A percentile compares a stretch with the other conserved stretches of the same genome.
Evolutionary conservation across 2,113 vertebrate genomes (phyloP).

Genomic region (Boleophthalmus pectinirostris): DNA sequence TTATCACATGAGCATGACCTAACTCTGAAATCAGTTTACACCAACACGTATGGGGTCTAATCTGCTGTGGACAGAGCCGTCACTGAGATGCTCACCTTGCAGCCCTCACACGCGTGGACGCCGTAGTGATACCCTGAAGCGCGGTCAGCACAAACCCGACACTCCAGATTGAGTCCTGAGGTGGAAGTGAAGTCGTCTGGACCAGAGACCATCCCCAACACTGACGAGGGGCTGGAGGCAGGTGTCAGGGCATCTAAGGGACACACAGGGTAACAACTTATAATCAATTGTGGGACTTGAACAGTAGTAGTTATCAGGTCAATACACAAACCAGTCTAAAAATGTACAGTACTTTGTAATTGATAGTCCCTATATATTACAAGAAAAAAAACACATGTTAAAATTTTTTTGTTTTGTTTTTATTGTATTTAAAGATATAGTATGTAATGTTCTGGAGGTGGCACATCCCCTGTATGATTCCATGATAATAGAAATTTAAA

Average conservation of each 20-base stretch:
- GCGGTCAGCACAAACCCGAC: slow-evolving; percentile 93
- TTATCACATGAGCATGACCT: not conserved
- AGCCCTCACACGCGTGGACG: slow-evolving; percentile 97
- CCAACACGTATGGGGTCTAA: not conserved
- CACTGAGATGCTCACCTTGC: slow-evolving; percentile 83
- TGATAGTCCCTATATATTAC: too few relatives aligned
- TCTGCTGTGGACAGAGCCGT: not conserved
- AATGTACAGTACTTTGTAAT: too few relatives aligned
- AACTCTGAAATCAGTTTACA: not conserved
- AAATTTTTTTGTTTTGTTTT: too few relatives aligned
- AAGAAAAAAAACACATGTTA: too few relatives aligned
- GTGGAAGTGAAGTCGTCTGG: slow-evolving; percentile 77
- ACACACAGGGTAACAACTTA: slow-evolving; percentile 1
- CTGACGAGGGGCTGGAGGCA: slow-evolving; percentile 90
- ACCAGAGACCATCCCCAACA: slow-evolving; percentile 66
- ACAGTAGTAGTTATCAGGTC: not conserved
- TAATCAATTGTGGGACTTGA: not conserved
- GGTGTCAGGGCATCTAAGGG: slow-evolving; percentile 88
- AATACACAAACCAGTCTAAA: not conserved
- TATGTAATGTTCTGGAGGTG: too few relatives aligned
- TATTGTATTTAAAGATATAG: too few relatives aligned
- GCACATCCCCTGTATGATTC: too few relatives aligned
- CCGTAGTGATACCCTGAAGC: slow-evolving; percentile 98
- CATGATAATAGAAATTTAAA: too few relatives aligned
- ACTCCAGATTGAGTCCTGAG: slow-evolving; percentile 87